Conservation (phyloP, 1,140 invertebrate genomes). For the Zaprionus africanus region DNA sequence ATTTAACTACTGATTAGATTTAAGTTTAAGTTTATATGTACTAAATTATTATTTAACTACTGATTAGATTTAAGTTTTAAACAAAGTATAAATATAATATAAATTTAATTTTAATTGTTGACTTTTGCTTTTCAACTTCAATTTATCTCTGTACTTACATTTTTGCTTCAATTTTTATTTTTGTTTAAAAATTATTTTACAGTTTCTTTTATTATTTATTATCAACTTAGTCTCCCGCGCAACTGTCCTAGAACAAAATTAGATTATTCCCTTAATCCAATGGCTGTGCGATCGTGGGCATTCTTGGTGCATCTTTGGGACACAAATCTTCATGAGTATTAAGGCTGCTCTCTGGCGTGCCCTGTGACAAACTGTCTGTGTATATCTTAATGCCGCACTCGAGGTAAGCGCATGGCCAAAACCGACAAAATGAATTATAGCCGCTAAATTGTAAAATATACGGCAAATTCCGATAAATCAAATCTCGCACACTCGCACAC, state of each 20-base stretch:
- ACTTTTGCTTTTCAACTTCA: not conserved
- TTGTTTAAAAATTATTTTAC: too few relatives aligned
- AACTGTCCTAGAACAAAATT: not conserved
- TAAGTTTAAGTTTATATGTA: too few relatives aligned
- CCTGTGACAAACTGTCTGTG: conserved; percentile 57
- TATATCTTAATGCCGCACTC: conserved; percentile 70
- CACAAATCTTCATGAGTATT: conserved; percentile 30
- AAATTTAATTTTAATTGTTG: not conserved
- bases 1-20: too few relatives aligned
- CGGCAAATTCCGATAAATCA: conserved; percentile 79
- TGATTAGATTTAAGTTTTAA: too few relatives aligned
- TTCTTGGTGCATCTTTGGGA: not conserved
- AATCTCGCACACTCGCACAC: conserved; percentile 37
- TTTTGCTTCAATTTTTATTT: not conserved
- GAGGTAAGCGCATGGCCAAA: conserved; percentile 65
- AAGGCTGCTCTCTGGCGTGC: conserved; percentile 27
- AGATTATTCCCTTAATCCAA: not conserved
- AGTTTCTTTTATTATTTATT: too few relatives aligned
- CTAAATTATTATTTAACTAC: too few relatives aligned
- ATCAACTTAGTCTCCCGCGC: rapidly evolving
- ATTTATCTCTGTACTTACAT: not conserved
- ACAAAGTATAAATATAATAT: too few relatives aligned
- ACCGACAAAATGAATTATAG: conserved; percentile 82
- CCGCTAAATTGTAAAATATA: conserved; percentile 83
- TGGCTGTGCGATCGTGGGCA: not conserved